A percentile compares a stretch with the other conserved stretches of the same genome.
These are phyloP conservation scores for Rhyacichthys aspro DNA, from an alignment of 2,797 vertebrate genomes.

Conservation along the genomic window DNA sequence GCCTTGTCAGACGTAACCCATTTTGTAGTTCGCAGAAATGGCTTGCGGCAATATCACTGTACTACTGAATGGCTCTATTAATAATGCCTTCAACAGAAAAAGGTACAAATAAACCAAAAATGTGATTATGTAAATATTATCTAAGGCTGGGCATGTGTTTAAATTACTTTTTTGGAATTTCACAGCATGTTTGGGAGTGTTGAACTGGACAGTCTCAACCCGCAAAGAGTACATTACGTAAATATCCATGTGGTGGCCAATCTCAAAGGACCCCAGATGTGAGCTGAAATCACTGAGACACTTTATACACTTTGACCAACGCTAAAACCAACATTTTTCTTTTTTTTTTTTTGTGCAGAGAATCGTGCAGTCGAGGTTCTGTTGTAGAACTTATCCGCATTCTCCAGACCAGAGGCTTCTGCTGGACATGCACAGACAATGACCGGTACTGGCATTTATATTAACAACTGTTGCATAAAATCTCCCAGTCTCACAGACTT, in stretches of 20 bases:
- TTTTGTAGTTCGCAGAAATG: conserved; percentile 77
- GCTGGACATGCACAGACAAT: conserved; percentile 80
- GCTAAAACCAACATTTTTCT: background rate
- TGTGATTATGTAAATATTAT: background rate
- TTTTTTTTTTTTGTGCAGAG: conserved; percentile 57
- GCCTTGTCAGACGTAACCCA: background rate
- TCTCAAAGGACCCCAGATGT: conserved; percentile 75
- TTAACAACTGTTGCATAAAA: too few species aligned
- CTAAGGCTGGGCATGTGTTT: background rate
- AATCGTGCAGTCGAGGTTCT: conserved; percentile 77
- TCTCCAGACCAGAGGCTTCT: conserved; percentile 75
- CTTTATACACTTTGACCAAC: background rate
- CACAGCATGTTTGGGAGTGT: conserved; percentile 83
- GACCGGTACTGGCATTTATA: conserved; percentile 64
- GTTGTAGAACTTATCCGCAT: conserved; percentile 70
- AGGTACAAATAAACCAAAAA: conserved; percentile 63
- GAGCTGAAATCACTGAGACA: conserved; percentile 33
- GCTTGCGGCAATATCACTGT: conserved; percentile 84
- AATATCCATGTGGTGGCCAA: conserved; percentile 81
- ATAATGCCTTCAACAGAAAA: conserved; percentile 73
- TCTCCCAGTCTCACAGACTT: too few species aligned
- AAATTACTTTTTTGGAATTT: background rate
- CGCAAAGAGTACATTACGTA: conserved; percentile 73
- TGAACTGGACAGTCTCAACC: conserved; percentile 77
- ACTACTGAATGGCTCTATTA: conserved; percentile 80